Conservation (phyloP, 2,888 invertebrate genomes). For the Cactoblastis cactorum region DNA sequence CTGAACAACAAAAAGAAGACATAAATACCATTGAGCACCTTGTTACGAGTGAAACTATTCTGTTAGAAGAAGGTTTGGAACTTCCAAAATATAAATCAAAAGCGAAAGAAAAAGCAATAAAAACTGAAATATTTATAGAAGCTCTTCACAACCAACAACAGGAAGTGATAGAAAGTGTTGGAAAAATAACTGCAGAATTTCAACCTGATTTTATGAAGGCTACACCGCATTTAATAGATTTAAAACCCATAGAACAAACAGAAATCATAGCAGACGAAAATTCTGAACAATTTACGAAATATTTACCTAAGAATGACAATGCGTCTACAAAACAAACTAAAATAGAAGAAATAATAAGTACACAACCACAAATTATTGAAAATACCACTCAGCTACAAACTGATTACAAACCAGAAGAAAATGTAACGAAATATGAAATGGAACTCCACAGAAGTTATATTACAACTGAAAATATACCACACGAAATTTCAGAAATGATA, state of each 20-base stretch:
- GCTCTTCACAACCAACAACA: slow-evolving; percentile 34
- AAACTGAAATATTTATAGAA: slow-evolving; percentile 31
- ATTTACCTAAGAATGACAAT: slow-evolving; percentile 39
- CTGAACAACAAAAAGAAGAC: slow-evolving; percentile 37
- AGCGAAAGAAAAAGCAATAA: slow-evolving; percentile 35
- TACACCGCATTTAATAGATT: slow-evolving; percentile 25
- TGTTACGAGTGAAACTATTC: slow-evolving; percentile 49
- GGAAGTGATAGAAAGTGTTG: slow-evolving; percentile 33
- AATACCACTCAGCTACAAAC: slow-evolving; percentile 19
- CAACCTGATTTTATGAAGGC: slow-evolving; percentile 24
- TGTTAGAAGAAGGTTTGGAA: slow-evolving; percentile 42
- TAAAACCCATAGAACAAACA: slow-evolving; percentile 32
- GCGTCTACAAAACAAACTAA: slow-evolving; percentile 32
- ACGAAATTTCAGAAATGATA: slow-evolving; percentile 38
- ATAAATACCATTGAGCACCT: slow-evolving; percentile 45
- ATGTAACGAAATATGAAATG: slow-evolving; percentile 31
- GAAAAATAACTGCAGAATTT: slow-evolving; percentile 12
- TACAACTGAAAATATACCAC: slow-evolving; percentile 42
- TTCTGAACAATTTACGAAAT: slow-evolving; percentile 24
- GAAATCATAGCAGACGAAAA: slow-evolving; percentile 33
- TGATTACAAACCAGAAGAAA: slow-evolving; percentile 23
- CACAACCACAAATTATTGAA: slow-evolving; percentile 38
- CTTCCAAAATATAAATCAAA: slow-evolving; percentile 28
- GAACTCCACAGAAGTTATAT: slow-evolving; percentile 48
- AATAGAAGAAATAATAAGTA: slow-evolving; percentile 41